phyloP scores from a whole-genome alignment of 2,113 vertebrate genomes.

The Pyrgilauda ruficollis region DNA sequence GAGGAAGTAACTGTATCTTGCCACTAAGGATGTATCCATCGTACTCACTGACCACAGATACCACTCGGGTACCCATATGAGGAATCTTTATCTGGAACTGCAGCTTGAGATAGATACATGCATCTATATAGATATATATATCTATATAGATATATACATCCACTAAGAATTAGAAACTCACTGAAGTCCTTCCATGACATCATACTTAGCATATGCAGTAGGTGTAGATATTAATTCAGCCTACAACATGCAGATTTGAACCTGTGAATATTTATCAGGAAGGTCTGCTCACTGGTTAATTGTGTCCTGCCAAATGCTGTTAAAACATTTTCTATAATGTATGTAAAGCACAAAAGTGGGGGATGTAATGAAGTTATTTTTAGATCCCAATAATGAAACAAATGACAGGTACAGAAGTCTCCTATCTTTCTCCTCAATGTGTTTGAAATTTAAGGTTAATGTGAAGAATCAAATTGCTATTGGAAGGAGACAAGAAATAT shows the following conservation, averaged over 20 bases:
- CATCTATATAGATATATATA: not conserved
- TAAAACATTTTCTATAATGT: not conserved
- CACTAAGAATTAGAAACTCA: not conserved
- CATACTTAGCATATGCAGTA: not conserved
- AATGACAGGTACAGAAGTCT: not conserved
- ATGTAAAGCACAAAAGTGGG: not conserved
- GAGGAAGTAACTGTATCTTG: constrained; percentile 14
- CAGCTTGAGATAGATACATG: not conserved
- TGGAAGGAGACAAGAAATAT: not conserved
- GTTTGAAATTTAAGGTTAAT: constrained; percentile 15
- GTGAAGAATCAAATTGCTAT: not conserved
- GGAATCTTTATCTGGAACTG: not conserved
- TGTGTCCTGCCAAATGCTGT: not conserved
- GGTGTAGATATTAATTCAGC: not conserved
- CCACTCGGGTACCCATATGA: not conserved
- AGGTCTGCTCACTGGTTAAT: not conserved
- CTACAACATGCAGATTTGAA: not conserved
- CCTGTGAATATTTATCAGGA: not conserved
- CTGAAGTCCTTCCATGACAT: not conserved
- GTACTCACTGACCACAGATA: not conserved
- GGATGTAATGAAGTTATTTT: not conserved
- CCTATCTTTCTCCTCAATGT: not conserved
- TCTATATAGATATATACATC: not conserved
- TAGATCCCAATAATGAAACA: not conserved
- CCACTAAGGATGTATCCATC: constrained; percentile 34